Evolutionary conservation across 2,888 invertebrate species (phyloP), one percentile per base, ranked within the genome.

Genomic region (Heteromurus nitidus): DNA sequence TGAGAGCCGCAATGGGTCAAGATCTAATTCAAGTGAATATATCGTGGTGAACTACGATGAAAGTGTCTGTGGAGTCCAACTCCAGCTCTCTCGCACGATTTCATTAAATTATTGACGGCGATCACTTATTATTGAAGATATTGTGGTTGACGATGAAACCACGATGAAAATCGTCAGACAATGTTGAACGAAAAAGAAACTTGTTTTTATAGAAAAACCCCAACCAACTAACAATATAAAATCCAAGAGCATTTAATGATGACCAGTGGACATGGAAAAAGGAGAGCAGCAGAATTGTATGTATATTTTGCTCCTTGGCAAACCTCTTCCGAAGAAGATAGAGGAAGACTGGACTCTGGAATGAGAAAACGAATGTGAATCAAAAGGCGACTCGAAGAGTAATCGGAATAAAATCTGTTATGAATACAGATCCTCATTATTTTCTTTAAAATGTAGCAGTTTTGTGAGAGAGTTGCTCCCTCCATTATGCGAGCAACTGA

Each of bases 41-140:
- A n/a, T n/a, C n/a, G n/a, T n/a, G 20, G 28, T 60, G 60, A 60
- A 24, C 20, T 30, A 62, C 30, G 31, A 62, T 36, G 36, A n/a
- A n/a, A n/a, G n/a, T n/a, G n/a, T n/a, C n/a, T n/a, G n/a, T n/a
- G n/a, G n/a, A n/a, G n/a, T n/a, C n/a, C n/a, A n/a, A 62, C 62
- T 62, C 20, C 31, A 62, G 30, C 31, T 62, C 18, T 28, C 16
- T n/a, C 26, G 67, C 75, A 75, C 67, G 75, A 75, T 75, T 75
- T 58, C 67, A 58, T 67, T 67, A 67, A 75, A 67, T 58, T 58
- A 75, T 75, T 67, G 75, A 75, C 67, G 55, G 24, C 42, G 67
- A 75, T 75, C 75, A 60, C 67, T 75, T 75, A 67, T 74, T 28
- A 50, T 53, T 53, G 28, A 22, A 26, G 5, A n/a, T n/a, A n/a